A percentile compares a stretch with the other conserved stretches of the same genome.
Evolutionary conservation across 2,113 vertebrate species (phyloP).

Genomic region (Oryzias woworae): DNA sequence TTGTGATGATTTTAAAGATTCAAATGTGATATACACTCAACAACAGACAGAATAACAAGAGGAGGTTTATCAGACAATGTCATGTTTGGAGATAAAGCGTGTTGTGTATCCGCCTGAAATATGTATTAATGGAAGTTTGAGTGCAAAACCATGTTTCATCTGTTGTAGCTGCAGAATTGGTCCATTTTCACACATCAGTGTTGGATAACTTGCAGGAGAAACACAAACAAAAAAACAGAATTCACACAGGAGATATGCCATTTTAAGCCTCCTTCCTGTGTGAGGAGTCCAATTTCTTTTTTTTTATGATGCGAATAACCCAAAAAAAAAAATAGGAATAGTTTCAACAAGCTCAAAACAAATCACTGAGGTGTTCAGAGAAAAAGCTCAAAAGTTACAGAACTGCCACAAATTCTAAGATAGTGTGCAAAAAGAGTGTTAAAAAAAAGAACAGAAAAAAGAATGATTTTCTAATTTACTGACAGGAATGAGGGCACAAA

Average conservation of each 20-base stretch:
- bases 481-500: not conserved
- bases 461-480: not conserved
- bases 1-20: no score
- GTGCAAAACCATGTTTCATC: slow-evolving; percentile 25
- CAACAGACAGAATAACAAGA: not conserved
- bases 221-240: slow-evolving; percentile 2
- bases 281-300: no score
- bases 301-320: no score
- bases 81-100: slow-evolving; percentile 4
- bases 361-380: no score
- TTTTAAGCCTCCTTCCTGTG: no score
- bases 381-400: no score
- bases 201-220: not conserved
- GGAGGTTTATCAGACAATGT: no score
- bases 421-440: not conserved
- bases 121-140: slow-evolving; percentile 17
- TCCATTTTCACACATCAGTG: slow-evolving; percentile 15
- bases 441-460: not conserved
- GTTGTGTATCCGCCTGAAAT: not conserved
- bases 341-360: no score
- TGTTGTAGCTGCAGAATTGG: slow-evolving; percentile 9
- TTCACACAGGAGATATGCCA: slow-evolving; percentile 3
- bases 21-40: not conserved
- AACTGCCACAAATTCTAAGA: no score
- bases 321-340: no score